These are phyloP conservation scores for Channallabes apus DNA, from an alignment of 2,797 vertebrate genomes.

Conservation along the genomic window DNA sequence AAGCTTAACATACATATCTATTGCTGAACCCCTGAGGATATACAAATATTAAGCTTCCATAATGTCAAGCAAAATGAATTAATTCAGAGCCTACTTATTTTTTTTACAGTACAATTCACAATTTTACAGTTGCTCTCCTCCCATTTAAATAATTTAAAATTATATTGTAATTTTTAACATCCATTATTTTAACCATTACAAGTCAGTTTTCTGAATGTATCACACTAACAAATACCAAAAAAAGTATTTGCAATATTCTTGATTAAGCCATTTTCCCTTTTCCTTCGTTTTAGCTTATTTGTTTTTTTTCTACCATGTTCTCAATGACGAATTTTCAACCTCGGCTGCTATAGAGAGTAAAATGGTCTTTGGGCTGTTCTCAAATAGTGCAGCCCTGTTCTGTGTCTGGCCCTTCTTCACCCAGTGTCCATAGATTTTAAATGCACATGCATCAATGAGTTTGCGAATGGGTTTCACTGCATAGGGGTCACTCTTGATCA, in stretches of 20 bases:
- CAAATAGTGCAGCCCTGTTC: slow-evolving; percentile 95
- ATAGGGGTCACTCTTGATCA: slow-evolving; percentile 89
- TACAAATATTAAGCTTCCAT: neutral
- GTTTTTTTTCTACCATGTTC: slow-evolving; percentile 60
- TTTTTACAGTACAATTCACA: neutral
- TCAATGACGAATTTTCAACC: slow-evolving; percentile 62
- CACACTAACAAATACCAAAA: neutral
- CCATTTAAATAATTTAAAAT: slow-evolving; percentile 15
- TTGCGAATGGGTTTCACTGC: slow-evolving; percentile 89
- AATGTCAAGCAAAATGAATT: neutral
- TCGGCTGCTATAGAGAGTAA: slow-evolving; percentile 81
- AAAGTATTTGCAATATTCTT: neutral
- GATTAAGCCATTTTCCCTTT: neutral
- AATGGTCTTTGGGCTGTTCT: slow-evolving; percentile 94
- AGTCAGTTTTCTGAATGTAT: neutral
- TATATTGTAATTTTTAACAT: too few species aligned
- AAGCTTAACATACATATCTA: neutral
- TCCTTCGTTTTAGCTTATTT: neutral
- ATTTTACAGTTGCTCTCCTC: neutral
- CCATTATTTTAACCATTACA: neutral
- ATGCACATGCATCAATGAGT: slow-evolving; percentile 92
- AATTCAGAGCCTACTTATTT: neutral
- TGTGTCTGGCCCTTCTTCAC: slow-evolving; percentile 97
- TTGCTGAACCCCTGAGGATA: neutral
- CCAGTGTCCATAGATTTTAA: slow-evolving; percentile 97